A percentile compares a stretch with the other conserved stretches of the same genome.
These are phyloP conservation scores for Grallaria varia DNA, from an alignment of 2,113 vertebrate species.

Conservation along the genomic window DNA sequence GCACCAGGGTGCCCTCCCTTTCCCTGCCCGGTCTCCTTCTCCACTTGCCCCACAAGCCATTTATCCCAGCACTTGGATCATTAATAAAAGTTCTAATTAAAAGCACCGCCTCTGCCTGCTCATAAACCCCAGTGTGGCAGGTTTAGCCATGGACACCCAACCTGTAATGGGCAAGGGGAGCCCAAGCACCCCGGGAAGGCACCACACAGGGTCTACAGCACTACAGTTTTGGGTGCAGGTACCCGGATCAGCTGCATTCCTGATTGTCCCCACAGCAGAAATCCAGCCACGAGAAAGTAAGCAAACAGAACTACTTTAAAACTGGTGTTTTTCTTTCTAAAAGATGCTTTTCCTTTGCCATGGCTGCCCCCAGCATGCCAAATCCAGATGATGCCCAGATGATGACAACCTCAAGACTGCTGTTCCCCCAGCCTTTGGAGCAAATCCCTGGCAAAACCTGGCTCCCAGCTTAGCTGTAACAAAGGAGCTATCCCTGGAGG, in stretches of 20 bases:
- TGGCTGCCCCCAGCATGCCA: fast-evolving
- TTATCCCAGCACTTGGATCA: fast-evolving
- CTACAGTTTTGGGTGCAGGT: fast-evolving
- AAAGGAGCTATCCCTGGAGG: not conserved
- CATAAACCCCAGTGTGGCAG: fast-evolving
- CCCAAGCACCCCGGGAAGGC: not conserved
- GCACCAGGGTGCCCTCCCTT: not conserved
- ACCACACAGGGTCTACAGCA: fast-evolving
- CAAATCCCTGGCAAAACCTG: fast-evolving
- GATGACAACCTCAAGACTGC: not conserved
- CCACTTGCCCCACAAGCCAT: not conserved
- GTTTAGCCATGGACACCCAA: fast-evolving
- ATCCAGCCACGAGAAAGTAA: not conserved
- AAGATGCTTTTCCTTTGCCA: not conserved
- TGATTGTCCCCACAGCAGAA: fast-evolving
- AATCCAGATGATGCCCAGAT: not conserved
- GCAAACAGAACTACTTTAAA: fast-evolving
- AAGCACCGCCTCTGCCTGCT: not conserved
- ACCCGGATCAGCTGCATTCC: fast-evolving
- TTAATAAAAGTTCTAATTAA: not conserved
- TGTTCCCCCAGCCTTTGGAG: not conserved
- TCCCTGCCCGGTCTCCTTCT: not conserved
- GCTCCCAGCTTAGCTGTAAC: not conserved
- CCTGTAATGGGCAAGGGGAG: fast-evolving
- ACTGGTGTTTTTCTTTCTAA: not conserved